A percentile compares a stretch with the other conserved stretches of the same genome.
Conservation (phyloP, 1,140 invertebrate genomes). For the Lycorma delicatula region DNA sequence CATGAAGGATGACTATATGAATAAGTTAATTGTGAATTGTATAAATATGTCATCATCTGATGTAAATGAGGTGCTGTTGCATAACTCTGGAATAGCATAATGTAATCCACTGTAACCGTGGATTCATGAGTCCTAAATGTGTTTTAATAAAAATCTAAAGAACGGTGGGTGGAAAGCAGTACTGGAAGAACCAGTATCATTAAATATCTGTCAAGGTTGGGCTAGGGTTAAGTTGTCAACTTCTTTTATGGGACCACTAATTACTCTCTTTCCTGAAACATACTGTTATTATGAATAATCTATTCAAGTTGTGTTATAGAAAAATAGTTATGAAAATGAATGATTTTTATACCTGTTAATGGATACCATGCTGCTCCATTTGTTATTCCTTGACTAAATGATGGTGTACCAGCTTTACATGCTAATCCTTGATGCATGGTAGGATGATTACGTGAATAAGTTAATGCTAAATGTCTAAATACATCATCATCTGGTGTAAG, state of each 20-base stretch:
- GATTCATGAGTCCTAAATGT: too few relatives aligned
- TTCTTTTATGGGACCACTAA: too few relatives aligned
- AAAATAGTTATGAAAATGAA: too few relatives aligned
- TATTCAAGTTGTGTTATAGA: too few relatives aligned
- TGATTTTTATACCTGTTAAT: conserved; percentile 71
- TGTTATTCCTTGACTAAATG: conserved; percentile 80
- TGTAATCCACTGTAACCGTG: too few relatives aligned
- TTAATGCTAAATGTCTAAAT: conserved; percentile 80
- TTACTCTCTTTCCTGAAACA: too few relatives aligned
- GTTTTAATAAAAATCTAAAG: too few relatives aligned
- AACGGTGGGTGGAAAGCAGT: too few relatives aligned
- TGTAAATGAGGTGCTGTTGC: conserved; percentile 43
- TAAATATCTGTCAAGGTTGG: too few relatives aligned
- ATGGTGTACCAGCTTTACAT: conserved; percentile 46
- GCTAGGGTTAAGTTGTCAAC: too few relatives aligned
- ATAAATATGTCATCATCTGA: conserved; percentile 93
- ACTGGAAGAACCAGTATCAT: too few relatives aligned
- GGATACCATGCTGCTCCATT: conserved; percentile 92
- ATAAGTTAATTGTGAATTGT: conserved; percentile 80
- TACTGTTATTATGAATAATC: too few relatives aligned
- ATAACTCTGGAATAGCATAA: conserved; percentile 38
- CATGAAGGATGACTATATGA: conserved; percentile 82
- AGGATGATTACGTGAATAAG: conserved; percentile 83
- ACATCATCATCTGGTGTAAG: conserved; percentile 86
- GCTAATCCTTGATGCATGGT: conserved; percentile 76